These are phyloP conservation scores for Craniophora ligustri DNA, from an alignment of 2,888 invertebrate species.

Conservation along the genomic window DNA sequence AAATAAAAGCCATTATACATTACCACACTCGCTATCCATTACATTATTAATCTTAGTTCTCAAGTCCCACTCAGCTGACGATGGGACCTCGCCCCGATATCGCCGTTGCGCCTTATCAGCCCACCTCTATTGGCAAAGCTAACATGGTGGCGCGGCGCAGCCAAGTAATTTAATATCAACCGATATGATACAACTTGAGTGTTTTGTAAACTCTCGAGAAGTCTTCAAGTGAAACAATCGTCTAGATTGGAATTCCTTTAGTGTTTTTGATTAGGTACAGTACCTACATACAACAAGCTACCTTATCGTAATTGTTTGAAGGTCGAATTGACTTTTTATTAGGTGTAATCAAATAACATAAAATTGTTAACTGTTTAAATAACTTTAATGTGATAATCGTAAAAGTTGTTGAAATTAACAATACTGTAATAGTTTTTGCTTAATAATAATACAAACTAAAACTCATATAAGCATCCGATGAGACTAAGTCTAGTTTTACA, in stretches of 20 bases:
- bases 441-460: too few relatives aligned
- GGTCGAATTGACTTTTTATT: too few relatives aligned
- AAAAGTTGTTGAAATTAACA: too few relatives aligned
- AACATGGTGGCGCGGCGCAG: conserved; percentile 36
- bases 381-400: too few relatives aligned
- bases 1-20: too few relatives aligned
- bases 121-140: conserved; percentile 57
- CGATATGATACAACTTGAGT: conserved; percentile 50
- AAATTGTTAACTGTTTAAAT: too few relatives aligned
- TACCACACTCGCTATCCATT: too few relatives aligned
- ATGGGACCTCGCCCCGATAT: conserved; percentile 37
- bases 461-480: too few relatives aligned
- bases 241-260: conserved; percentile 30
- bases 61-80: conserved; percentile 14
- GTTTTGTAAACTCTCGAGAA: conserved; percentile 49
- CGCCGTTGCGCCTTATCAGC: conserved; percentile 65
- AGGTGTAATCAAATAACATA: too few relatives aligned
- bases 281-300: conserved; percentile 24
- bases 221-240: conserved; percentile 16
- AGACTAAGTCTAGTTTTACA: too few relatives aligned
- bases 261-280: conserved; percentile 16
- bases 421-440: too few relatives aligned
- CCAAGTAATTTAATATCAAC: conserved; percentile 58
- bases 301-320: too few relatives aligned
- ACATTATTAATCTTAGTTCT: neutral